Conservation (phyloP, 2,888 invertebrate species). For the Heteropelma amictum region DNA sequence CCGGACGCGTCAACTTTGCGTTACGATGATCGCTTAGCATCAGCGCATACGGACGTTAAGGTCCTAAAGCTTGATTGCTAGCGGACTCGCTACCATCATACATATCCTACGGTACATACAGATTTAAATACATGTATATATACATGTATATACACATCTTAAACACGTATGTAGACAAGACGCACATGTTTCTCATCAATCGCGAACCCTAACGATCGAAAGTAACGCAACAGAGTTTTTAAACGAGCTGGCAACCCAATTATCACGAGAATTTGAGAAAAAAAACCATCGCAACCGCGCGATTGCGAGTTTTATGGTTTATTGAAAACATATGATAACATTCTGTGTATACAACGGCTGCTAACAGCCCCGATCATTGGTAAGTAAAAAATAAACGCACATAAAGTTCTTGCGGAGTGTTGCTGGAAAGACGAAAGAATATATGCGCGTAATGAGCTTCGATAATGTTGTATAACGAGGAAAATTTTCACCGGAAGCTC, state of each 20-base stretch:
- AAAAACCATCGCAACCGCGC: neutral
- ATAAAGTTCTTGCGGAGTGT: neutral
- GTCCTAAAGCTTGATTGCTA: slow-evolving; percentile 50
- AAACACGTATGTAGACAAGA: neutral
- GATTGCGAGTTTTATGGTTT: neutral
- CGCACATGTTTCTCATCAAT: neutral
- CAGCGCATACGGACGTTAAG: slow-evolving; percentile 41
- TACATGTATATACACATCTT: no score
- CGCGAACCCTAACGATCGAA: slow-evolving; percentile 31
- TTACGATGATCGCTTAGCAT: slow-evolving; percentile 48
- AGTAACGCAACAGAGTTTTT: slow-evolving; percentile 30
- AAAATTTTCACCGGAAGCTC: neutral
- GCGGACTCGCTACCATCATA: slow-evolving; percentile 5
- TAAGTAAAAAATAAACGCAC: slow-evolving; percentile 4
- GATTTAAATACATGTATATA: neutral
- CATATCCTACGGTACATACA: neutral
- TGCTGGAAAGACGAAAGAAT: neutral
- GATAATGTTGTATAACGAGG: no score
- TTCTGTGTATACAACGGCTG: neutral
- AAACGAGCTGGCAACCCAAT: slow-evolving; percentile 8
- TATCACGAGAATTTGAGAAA: slow-evolving; percentile 7
- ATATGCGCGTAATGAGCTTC: no score
- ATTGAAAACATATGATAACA: slow-evolving; percentile 11
- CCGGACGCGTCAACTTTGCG: slow-evolving; percentile 56
- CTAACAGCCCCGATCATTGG: slow-evolving; percentile 5